Percentiles rank a stretch among this genome's conserved stretches.
Evolutionary conservation across 2,797 vertebrate genomes (phyloP).

Genomic region (Phrynocephalus guinanensis): DNA sequence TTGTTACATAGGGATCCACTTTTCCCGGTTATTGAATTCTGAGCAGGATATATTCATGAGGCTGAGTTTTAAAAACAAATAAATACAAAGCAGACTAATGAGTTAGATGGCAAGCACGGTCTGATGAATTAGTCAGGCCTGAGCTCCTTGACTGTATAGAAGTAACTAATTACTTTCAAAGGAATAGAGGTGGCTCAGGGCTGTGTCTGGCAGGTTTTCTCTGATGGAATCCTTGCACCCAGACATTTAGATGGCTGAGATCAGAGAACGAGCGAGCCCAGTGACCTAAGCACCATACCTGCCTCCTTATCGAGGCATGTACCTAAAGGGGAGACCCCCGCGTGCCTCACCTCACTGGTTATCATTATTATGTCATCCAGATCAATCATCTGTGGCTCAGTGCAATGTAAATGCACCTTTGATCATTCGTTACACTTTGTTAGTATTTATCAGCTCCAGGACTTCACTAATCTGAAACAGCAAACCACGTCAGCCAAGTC

Average conservation of each 20-base stretch:
- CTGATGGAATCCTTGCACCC: background rate
- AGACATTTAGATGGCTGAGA: conserved; percentile 42
- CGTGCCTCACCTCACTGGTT: conserved; percentile 76
- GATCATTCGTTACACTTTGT: conserved; percentile 85
- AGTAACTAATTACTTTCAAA: conserved; percentile 60
- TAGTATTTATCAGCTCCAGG: conserved; percentile 83
- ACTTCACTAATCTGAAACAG: conserved; percentile 81
- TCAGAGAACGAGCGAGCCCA: conserved; percentile 50
- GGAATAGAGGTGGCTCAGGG: conserved; percentile 32
- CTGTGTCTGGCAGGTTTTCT: conserved; percentile 57
- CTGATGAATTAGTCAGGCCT: conserved; percentile 29
- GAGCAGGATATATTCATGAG: background rate
- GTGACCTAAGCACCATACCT: conserved; percentile 70
- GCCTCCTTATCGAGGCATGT: conserved; percentile 55
- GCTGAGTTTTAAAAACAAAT: conserved; percentile 28
- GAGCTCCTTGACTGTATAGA: conserved; percentile 35
- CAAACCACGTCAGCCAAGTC: conserved; percentile 70
- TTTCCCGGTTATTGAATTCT: background rate
- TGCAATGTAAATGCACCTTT: conserved; percentile 78
- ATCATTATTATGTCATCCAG: conserved; percentile 82
- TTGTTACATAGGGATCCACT: background rate
- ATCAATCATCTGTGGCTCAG: conserved; percentile 78
- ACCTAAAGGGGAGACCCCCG: conserved; percentile 73
- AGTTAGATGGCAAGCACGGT: background rate
- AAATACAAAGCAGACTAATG: background rate